Evolutionary conservation across 2,888 invertebrate genomes (phyloP).

Genomic region (Protonemura montana): DNA sequence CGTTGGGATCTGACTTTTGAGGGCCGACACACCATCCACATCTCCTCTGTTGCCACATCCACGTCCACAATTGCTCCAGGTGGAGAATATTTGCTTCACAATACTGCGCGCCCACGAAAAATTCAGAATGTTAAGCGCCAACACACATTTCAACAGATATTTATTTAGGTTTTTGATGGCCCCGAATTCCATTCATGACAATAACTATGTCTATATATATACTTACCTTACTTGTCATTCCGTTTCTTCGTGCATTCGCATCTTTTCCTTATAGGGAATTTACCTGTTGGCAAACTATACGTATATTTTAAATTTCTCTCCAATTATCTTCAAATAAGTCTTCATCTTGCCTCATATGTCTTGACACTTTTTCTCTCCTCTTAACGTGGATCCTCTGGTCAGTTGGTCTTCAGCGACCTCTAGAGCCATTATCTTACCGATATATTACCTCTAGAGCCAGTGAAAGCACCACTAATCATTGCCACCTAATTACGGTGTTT

Average conservation of each 20-base stretch:
- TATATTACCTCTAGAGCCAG: neutral
- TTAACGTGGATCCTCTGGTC: neutral
- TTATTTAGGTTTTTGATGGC: neutral
- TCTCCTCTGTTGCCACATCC: constrained; percentile 12
- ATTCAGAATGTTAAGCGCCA: neutral
- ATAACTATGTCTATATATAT: neutral
- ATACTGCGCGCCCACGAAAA: neutral
- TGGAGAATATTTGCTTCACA: neutral
- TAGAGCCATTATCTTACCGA: neutral
- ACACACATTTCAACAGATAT: neutral
- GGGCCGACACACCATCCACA: neutral
- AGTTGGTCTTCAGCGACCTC: neutral
- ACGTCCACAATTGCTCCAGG: neutral
- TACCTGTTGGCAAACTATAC: neutral
- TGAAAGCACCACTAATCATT: neutral
- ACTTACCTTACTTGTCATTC: neutral
- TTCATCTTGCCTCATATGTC: neutral
- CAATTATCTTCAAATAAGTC: neutral
- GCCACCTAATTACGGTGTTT: neutral
- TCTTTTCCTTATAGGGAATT: neutral
- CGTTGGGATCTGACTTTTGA: neutral
- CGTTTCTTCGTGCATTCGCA: neutral
- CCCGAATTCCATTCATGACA: neutral
- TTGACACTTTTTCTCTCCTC: neutral
- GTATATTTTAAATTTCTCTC: neutral